These are phyloP conservation scores for Poicephalus gulielmi DNA, from an alignment of 2,113 vertebrate species.

Conservation along the genomic window DNA sequence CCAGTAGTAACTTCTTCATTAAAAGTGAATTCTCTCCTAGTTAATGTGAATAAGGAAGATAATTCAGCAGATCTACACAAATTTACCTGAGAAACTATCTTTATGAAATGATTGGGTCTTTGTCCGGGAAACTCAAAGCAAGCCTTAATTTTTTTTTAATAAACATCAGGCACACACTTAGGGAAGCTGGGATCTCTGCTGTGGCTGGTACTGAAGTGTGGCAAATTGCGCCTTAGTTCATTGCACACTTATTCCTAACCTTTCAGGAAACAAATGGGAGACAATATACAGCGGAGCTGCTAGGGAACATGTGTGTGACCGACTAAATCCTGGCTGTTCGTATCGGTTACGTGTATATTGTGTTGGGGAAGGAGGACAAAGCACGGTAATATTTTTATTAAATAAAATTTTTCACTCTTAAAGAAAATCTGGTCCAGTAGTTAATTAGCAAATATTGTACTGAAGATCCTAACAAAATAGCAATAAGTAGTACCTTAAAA, in stretches of 20 bases:
- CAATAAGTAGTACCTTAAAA: not conserved
- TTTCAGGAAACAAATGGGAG: conserved; percentile 88
- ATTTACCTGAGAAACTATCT: conserved; percentile 9
- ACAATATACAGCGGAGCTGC: conserved; percentile 86
- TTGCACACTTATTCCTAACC: conserved; percentile 9
- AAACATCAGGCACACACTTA: conserved; percentile 7
- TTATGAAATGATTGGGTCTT: conserved; percentile 24
- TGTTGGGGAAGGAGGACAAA: conserved; percentile 92
- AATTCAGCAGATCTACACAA: conserved; percentile 15
- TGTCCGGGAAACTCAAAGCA: conserved; percentile 53
- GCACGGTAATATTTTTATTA: conserved; percentile 79
- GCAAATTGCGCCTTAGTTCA: conserved; percentile 28
- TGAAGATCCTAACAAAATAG: not conserved
- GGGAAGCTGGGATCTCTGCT: conserved; percentile 16
- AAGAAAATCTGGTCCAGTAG: not conserved
- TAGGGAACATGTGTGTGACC: conserved; percentile 88
- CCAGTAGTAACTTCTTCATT: conserved; percentile 46
- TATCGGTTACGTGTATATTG: conserved; percentile 90
- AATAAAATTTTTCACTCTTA: not conserved
- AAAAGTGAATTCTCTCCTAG: conserved; percentile 42
- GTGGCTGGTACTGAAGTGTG: conserved; percentile 21
- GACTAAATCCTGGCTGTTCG: conserved; percentile 87
- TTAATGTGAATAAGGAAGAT: conserved; percentile 16
- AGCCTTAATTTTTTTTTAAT: conserved; percentile 24
- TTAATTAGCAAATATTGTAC: not conserved